These are phyloP conservation scores for Eupsittula cactorum DNA, from an alignment of 2,113 vertebrate species.

Conservation along the genomic window DNA sequence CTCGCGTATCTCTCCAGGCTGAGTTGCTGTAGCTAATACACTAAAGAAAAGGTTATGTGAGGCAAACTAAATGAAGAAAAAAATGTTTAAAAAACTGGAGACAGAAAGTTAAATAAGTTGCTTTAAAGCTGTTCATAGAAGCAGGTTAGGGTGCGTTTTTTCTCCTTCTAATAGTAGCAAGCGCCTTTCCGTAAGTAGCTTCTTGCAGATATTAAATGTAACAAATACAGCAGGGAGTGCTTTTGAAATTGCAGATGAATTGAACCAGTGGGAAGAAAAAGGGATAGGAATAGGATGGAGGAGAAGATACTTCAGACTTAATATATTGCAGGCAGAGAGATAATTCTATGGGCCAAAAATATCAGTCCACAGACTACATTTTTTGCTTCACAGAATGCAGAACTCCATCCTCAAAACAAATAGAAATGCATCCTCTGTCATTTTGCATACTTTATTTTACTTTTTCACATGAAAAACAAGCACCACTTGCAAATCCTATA, in stretches of 20 bases:
- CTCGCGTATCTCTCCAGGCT: neutral
- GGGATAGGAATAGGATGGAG: neutral
- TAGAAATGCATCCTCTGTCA: neutral
- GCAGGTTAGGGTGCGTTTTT: neutral
- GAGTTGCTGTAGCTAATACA: neutral
- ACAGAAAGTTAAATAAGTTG: slow-evolving; percentile 24
- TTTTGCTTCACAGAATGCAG: neutral
- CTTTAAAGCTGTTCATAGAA: slow-evolving; percentile 42
- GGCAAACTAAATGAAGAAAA: neutral
- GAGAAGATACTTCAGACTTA: neutral
- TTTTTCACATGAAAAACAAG: neutral
- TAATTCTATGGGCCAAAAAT: neutral
- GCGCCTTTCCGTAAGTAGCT: neutral
- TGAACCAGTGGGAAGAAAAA: slow-evolving; percentile 11
- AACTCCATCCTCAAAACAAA: neutral
- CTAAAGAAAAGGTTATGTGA: slow-evolving; percentile 17
- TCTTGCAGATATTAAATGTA: slow-evolving; percentile 39
- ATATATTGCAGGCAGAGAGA: neutral
- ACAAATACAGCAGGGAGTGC: slow-evolving; percentile 43
- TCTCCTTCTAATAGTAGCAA: neutral
- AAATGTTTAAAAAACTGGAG: neutral
- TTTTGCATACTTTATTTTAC: neutral
- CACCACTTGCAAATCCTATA: rapidly evolving
- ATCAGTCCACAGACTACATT: neutral
- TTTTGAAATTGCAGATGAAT: slow-evolving; percentile 41